phyloP scores from a whole-genome alignment of 1,140 invertebrate species.

The Probaryconus sp. region DNA sequence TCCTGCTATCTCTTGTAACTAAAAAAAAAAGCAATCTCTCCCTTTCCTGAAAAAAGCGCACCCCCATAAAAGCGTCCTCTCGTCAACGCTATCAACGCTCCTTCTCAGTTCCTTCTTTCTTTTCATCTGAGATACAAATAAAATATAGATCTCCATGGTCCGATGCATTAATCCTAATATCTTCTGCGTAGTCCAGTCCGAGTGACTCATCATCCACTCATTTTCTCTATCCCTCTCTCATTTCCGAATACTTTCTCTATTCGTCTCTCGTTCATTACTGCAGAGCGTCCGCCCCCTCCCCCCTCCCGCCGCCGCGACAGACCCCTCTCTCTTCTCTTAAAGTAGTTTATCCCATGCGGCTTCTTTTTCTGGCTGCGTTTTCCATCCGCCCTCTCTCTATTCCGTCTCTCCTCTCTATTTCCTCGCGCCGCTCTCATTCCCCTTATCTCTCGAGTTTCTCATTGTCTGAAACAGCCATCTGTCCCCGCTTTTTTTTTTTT shows the following conservation, averaged over 20 bases:
- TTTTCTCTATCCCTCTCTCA: constrained; percentile 29
- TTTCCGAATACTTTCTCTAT: constrained; percentile 40
- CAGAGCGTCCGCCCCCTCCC: constrained; percentile 45
- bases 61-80: too few species aligned
- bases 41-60: too few species aligned
- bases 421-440: constrained; percentile 61
- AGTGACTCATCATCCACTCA: constrained; percentile 61
- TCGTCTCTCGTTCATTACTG: constrained; percentile 45
- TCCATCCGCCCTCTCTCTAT: constrained; percentile 41
- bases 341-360: constrained; percentile 44
- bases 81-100: too few species aligned
- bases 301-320: too few species aligned
- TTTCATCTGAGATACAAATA: background rate
- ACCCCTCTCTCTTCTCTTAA: constrained; percentile 38
- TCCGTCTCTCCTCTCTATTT: constrained; percentile 34
- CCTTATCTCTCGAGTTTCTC: constrained; percentile 78
- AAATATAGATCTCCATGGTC: background rate
- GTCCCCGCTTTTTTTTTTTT: constrained; percentile 76
- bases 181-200: constrained; percentile 52
- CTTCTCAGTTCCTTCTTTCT: background rate
- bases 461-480: constrained; percentile 78
- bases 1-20: too few species aligned
- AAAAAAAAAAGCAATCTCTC: too few species aligned
- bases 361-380: constrained; percentile 61
- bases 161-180: constrained; percentile 65